Conservation (phyloP, 2,113 vertebrate species). For the Apteryx owenii region DNA sequence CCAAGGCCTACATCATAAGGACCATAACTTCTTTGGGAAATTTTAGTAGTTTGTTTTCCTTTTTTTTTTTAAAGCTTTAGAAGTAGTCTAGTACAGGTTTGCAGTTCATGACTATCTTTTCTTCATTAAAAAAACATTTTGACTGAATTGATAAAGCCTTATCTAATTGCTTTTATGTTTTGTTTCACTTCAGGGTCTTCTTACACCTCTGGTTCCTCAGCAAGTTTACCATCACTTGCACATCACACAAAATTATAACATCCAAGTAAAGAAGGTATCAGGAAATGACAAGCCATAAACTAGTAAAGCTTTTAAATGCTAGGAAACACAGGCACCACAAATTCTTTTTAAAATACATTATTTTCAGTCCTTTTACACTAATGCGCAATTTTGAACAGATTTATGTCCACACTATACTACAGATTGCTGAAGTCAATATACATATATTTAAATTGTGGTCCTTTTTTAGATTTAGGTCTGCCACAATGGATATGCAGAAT, state of each 20-base stretch:
- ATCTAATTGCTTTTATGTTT: not conserved
- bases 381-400: not conserved
- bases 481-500: not conserved
- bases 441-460: no score
- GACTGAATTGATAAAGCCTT: not conserved
- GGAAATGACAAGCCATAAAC: not conserved
- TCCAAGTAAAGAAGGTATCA: not conserved
- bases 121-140: not conserved
- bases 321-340: not conserved
- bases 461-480: not conserved
- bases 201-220: not conserved
- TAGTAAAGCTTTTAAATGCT: not conserved
- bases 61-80: not conserved
- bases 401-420: no score
- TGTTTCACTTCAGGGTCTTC: not conserved
- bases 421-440: no score
- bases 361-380: not conserved
- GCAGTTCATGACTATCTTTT: not conserved
- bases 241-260: not conserved
- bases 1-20: not conserved
- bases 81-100: not conserved
- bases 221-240: not conserved
- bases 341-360: not conserved
- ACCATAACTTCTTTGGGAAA: not conserved
- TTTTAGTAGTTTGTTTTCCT: not conserved